phyloP scores from a whole-genome alignment of 2,113 vertebrate genomes.

The Rhynchopsitta pachyrhyncha region DNA sequence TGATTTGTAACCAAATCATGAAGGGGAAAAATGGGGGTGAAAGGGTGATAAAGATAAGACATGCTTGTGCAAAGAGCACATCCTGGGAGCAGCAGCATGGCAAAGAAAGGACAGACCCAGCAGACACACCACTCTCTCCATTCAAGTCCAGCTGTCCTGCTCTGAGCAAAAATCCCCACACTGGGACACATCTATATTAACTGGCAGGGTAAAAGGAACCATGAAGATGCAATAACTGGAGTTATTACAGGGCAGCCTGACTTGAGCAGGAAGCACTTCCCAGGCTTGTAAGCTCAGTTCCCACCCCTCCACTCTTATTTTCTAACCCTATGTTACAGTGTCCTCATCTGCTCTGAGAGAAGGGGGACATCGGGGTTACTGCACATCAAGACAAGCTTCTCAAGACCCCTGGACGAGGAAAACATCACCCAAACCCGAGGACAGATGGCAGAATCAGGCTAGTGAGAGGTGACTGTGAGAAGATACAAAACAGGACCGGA shows the following conservation, averaged over 20 bases:
- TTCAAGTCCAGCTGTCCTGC: background rate
- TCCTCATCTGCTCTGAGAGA: background rate
- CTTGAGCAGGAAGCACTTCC: background rate
- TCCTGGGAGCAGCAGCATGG: background rate
- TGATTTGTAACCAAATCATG: background rate
- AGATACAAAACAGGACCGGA: background rate
- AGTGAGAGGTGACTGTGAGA: background rate
- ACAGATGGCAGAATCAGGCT: background rate
- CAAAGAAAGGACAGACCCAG: background rate
- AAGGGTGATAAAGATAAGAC: background rate
- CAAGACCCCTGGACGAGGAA: background rate
- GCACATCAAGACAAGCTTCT: rapidly evolving
- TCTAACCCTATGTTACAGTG: background rate
- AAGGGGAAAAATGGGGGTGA: background rate
- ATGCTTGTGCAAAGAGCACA: background rate
- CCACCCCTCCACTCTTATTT: background rate
- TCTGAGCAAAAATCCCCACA: background rate
- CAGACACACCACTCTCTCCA: rapidly evolving
- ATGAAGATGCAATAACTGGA: background rate
- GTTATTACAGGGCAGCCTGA: background rate
- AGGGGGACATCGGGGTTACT: rapidly evolving
- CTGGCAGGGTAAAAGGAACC: background rate
- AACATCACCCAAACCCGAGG: background rate
- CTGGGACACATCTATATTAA: rapidly evolving
- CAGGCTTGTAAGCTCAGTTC: background rate